Evolutionary conservation across 2,888 invertebrate species (phyloP), one percentile per base, ranked within the genome.

Genomic region (Thereva unica): DNA sequence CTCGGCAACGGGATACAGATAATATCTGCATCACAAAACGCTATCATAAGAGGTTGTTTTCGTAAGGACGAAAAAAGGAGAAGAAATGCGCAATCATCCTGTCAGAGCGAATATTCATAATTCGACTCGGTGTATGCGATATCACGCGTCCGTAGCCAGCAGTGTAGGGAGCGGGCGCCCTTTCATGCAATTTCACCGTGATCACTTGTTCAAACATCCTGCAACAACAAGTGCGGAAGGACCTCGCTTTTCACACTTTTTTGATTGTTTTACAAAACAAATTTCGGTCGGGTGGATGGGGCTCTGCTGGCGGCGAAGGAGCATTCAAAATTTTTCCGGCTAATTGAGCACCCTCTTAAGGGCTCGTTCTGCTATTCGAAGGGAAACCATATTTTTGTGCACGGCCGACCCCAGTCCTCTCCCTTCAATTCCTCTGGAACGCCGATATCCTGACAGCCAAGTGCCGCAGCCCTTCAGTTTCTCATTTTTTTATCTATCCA

Each of bases 311-410:
- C 44, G 34, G 35, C 38, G 52, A 66, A 57, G 56, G 50, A 52
- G 42, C 38, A 37, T 5, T 55, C 8, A 40, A 66, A 67, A 70
- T 63, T 67, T 78, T 78, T 75, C 76, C 76, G 78, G 78, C 79
- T 78, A 79, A 79, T 79, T 79, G 79, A 78, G 73, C 79, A 79
- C 79, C 79, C 79, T 78, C 77, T 76, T 75, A 74, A 69, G 75
- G 74, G 73, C 74, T 8, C 12, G 12, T 49, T 49, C 34, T 47
- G 41, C 40, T 50, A 38, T 35, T 41, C 35, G 57, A 52, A 52
- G 47, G 55, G 55, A 54, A 40, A 42, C 41, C 45, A 5, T 52
- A 10, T 53, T 44, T 50, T 59, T 54, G 53, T 64, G 47, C n/a
- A 47, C 38, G 38, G 5, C 40, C 37, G 52, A 41, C 9, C 42